Base-by-base conservation (phyloP, 1,140 invertebrate genomes). In the Macrocentrus cingulum region DNA sequence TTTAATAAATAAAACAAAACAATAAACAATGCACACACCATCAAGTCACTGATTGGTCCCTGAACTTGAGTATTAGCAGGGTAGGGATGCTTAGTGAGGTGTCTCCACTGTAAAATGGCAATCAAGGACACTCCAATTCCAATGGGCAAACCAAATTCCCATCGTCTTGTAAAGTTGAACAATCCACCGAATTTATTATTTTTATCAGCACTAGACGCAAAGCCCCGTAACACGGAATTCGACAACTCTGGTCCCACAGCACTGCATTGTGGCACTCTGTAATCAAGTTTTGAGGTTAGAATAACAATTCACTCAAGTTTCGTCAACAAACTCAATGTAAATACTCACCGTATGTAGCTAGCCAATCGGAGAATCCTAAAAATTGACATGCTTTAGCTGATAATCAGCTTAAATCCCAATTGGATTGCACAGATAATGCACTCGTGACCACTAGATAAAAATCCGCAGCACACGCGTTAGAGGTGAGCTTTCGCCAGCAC, bases 71-170 rank as follows among this genome's bases (percentile, higher is more conserved):
- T 54, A 6, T 70, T 41, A 19, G 46, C 32, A 11, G 53, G 18
- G 59, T 67, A 62, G 18, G 63, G 66, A 61, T 70, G 60, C 63
- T 71, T 73, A 44, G 75, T 67, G 36, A 77, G 74, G 48, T 75
- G 65, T 55, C 75, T 71, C 80, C 78, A 83, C 62, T 83, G 81
- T 62, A 79, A 72, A 15, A 77, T 74, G 7, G 77, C 75, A 22
- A 81, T 63, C 5, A 82, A 63, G 13, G 80, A 81, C 6, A 82
- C 42, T 9, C 80, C 80, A 8, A 82, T 51, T 52, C 71, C 74
- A 37, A 68, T 36, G 13, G 73, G 70, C 8, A 77, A 2, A 22
- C 48, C 57, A 46, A 66, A 55, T 52, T 63, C 61, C 67, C 65
- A 68, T 44, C 51, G 34, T 18, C 48, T 56, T 2, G 32, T 20